phyloP scores from a whole-genome alignment of 2,113 vertebrate genomes.

The Aepyceros melampus region DNA sequence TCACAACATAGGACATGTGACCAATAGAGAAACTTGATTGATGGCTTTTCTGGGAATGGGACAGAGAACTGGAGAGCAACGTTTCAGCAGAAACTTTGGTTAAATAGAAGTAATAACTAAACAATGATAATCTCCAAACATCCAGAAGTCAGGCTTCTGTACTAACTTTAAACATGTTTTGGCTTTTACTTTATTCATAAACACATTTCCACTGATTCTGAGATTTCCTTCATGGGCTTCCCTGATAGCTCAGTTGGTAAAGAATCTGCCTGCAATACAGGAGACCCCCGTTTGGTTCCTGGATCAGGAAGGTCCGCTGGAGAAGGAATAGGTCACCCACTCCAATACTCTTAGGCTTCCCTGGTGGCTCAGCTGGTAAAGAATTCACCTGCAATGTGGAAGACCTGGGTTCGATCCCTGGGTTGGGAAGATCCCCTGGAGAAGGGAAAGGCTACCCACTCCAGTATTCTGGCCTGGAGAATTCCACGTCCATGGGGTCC shows the following conservation, averaged over 20 bases:
- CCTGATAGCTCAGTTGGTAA: background rate
- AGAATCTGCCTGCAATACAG: background rate
- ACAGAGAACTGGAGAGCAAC: background rate
- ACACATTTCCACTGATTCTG: background rate
- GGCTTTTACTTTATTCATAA: background rate
- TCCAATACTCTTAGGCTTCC: background rate
- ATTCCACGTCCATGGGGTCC: background rate
- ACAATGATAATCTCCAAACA: background rate
- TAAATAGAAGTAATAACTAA: background rate
- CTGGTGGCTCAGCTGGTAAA: background rate
- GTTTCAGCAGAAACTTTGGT: background rate
- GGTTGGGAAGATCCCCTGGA: background rate
- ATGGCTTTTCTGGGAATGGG: background rate
- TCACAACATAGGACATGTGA: background rate
- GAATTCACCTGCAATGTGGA: background rate
- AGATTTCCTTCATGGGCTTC: background rate
- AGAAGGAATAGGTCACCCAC: background rate
- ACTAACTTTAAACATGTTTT: background rate
- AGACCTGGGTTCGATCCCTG: background rate
- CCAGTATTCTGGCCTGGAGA: background rate
- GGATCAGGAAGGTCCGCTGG: background rate
- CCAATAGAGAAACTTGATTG: background rate
- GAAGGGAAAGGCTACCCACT: background rate
- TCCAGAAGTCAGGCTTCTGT: background rate
- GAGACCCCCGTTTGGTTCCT: background rate